Evolutionary conservation across 2,888 invertebrate genomes (phyloP).

Genomic region (Drosophila pullipes): DNA sequence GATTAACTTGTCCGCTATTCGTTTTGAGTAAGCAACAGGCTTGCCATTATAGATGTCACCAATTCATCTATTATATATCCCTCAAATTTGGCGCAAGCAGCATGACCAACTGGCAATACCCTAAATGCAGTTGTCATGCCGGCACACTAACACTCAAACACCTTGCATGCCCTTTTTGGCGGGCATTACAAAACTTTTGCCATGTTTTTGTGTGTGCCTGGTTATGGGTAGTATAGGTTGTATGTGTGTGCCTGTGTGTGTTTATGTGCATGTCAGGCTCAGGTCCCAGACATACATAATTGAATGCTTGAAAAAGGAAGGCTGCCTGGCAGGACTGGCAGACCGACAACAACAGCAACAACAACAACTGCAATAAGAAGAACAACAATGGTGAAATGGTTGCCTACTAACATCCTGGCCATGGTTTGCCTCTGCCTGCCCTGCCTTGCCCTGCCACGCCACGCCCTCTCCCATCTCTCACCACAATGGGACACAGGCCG

Average conservation of each 20-base stretch:
- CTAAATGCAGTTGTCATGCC: constrained; percentile 63
- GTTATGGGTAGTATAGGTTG: constrained; percentile 18
- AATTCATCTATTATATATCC: not conserved
- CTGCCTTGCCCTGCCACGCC: constrained; percentile 2
- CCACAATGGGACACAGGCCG: constrained; percentile 47
- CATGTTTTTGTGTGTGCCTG: constrained; percentile 66
- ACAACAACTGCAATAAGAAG: constrained; percentile 24
- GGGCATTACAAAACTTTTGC: constrained; percentile 81
- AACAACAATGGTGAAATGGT: constrained; percentile 44
- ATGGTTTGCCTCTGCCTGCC: constrained; percentile 41
- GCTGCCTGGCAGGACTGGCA: constrained; percentile 43
- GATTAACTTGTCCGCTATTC: not conserved
- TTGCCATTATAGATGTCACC: not conserved
- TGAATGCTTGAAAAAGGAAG: constrained; percentile 80
- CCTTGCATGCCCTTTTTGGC: constrained; percentile 75
- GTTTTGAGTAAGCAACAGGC: not conserved
- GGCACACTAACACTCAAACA: constrained; percentile 74
- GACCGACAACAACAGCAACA: constrained; percentile 54
- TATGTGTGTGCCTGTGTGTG: constrained; percentile 1
- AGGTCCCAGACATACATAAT: constrained; percentile 79
- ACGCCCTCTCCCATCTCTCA: constrained; percentile 1
- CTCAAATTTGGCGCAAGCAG: constrained; percentile 31
- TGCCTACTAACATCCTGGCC: constrained; percentile 69
- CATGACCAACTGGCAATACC: constrained; percentile 38
- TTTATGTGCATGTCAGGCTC: constrained; percentile 73